Percentiles rank a stretch among this genome's conserved stretches.
Evolutionary conservation across 2,797 vertebrate species (phyloP).

Genomic region (Peromyscus nudipes): DNA sequence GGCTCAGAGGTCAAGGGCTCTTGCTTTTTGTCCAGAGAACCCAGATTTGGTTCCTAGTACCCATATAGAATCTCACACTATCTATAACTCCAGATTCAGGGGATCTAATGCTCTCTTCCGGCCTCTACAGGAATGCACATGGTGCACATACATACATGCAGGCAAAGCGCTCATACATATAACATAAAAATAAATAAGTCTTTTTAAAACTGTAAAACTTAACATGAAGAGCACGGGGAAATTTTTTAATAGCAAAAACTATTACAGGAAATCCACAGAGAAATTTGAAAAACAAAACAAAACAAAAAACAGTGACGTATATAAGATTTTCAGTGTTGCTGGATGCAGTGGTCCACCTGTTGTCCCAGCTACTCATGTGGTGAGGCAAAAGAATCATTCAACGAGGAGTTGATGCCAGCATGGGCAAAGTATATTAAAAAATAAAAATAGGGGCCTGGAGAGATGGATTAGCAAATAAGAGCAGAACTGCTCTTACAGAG

Average conservation of each 20-base stretch:
- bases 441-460: not conserved
- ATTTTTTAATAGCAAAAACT: not conserved
- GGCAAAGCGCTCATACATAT: no score
- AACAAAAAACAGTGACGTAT: not conserved
- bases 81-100: not conserved
- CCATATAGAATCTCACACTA: not conserved
- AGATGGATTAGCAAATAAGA: not conserved
- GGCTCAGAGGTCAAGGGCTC: not conserved
- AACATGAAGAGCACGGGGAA: not conserved
- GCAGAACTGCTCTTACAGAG: not conserved
- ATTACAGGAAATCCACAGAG: conserved; percentile 38
- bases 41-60: not conserved
- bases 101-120: not conserved
- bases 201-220: not conserved
- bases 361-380: not conserved
- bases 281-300: not conserved
- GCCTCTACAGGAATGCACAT: not conserved
- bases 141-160: no score
- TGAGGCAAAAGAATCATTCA: not conserved
- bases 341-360: not conserved
- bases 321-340: not conserved
- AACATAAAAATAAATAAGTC: not conserved
- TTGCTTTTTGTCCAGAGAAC: not conserved
- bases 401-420: not conserved
- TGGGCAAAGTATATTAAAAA: not conserved